Percentiles rank a stretch among this genome's conserved stretches.
Conservation (phyloP, 2,888 invertebrate genomes). For the Phragmatobia fuliginosa region DNA sequence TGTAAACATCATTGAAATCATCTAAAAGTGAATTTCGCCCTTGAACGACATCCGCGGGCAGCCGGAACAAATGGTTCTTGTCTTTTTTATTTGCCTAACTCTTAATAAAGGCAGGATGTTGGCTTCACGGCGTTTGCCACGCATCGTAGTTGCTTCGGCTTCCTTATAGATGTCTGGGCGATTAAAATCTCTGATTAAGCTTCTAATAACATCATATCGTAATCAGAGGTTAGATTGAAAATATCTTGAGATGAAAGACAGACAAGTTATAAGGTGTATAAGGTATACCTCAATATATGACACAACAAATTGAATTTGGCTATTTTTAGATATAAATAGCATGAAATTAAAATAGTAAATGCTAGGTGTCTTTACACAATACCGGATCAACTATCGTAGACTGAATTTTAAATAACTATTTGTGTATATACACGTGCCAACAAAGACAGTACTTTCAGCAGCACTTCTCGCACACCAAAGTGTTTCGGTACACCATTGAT, state of each 20-base stretch:
- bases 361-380: conserved; percentile 32
- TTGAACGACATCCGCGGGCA: conserved; percentile 83
- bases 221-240: conserved; percentile 1
- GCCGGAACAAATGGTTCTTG: conserved; percentile 79
- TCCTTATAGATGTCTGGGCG: conserved; percentile 61
- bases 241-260: not conserved
- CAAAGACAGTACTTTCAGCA: conserved; percentile 68
- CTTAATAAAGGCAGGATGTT: conserved; percentile 81
- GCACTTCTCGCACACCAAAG: conserved; percentile 76
- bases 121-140: conserved; percentile 80
- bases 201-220: conserved; percentile 27
- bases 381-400: conserved; percentile 35
- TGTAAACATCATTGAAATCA: conserved; percentile 54
- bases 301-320: conserved; percentile 20
- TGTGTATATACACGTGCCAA: conserved; percentile 74
- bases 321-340: conserved; percentile 27
- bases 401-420: conserved; percentile 55
- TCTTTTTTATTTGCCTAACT: conserved; percentile 73
- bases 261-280: not conserved
- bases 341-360: conserved; percentile 38
- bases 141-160: conserved; percentile 72
- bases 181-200: conserved; percentile 44
- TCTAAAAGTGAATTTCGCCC: conserved; percentile 78
- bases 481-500: conserved; percentile 82
- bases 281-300: conserved; percentile 21